Evolutionary conservation across 2,888 invertebrate genomes (phyloP).

Genomic region (Dasypogon diadema): DNA sequence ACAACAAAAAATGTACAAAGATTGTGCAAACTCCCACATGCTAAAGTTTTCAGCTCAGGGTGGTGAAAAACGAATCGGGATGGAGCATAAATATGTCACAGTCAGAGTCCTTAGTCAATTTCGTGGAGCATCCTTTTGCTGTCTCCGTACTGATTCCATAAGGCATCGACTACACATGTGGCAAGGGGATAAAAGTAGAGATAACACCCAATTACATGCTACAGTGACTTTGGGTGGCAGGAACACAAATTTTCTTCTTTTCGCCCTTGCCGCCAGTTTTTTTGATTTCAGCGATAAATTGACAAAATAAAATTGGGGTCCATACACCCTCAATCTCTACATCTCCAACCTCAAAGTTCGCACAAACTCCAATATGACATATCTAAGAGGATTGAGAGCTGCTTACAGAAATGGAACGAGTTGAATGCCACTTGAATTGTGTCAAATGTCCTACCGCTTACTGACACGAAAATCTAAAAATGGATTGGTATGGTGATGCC

Average conservation of each 20-base stretch:
- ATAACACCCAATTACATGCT: conserved; percentile 70
- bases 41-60: background rate
- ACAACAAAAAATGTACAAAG: no score
- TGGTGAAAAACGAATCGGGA: conserved; percentile 43
- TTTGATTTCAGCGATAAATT: conserved; percentile 55
- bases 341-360: conserved; percentile 20
- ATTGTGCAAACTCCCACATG: background rate
- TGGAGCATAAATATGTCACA: conserved; percentile 53
- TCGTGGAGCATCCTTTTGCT: conserved; percentile 53
- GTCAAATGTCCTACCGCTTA: conserved; percentile 16
- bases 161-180: conserved; percentile 63
- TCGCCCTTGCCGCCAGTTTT: conserved; percentile 43
- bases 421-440: background rate
- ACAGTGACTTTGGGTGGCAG: conserved; percentile 62
- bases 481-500: conserved; percentile 14
- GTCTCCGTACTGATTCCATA: conserved; percentile 54
- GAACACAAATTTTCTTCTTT: conserved; percentile 41
- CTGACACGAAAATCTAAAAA: conserved; percentile 19
- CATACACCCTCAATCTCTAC: conserved; percentile 27
- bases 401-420: conserved; percentile 8
- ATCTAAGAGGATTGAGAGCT: conserved; percentile 27
- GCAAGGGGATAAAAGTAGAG: conserved; percentile 67
- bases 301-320: conserved; percentile 55
- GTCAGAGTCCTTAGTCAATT: conserved; percentile 52
- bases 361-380: conserved; percentile 33